Percentiles rank a stretch among this genome's conserved stretches.
These are phyloP conservation scores for Molossus alvarezi DNA, from an alignment of 2,797 vertebrate species.

Conservation along the genomic window DNA sequence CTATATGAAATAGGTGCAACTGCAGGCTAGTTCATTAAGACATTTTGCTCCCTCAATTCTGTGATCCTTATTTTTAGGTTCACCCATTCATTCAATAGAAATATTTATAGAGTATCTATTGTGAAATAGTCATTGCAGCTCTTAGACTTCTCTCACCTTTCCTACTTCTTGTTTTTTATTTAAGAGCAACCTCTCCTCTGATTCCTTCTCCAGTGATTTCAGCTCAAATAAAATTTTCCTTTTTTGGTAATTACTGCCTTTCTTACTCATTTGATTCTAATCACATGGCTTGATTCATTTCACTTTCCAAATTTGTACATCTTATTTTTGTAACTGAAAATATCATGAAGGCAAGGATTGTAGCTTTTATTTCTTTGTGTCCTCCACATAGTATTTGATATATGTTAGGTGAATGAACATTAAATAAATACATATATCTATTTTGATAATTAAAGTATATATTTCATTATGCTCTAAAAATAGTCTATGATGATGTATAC, in stretches of 20 bases:
- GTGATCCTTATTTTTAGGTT: not conserved
- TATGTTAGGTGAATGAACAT: not conserved
- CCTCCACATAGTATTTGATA: not conserved
- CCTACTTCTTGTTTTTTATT: not conserved
- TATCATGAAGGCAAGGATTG: not conserved
- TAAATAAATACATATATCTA: not conserved
- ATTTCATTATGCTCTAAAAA: slow-evolving; percentile 34
- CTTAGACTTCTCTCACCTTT: not conserved
- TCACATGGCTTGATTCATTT: not conserved
- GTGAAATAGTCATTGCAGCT: not conserved
- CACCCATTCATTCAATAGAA: not conserved
- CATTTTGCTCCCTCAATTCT: not conserved
- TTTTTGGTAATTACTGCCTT: not conserved
- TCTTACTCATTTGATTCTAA: not conserved
- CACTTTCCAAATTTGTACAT: no score
- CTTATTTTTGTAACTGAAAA: slow-evolving; percentile 24
- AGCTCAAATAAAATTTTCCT: not conserved
- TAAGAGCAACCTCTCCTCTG: not conserved
- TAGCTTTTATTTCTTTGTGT: slow-evolving; percentile 1
- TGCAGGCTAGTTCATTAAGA: not conserved
- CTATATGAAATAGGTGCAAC: not conserved
- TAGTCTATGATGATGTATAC: not conserved
- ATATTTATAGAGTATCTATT: not conserved
- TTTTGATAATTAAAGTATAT: slow-evolving; percentile 35
- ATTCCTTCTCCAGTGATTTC: not conserved